Conservation (phyloP, 2,797 vertebrate species). For the Adrianichthys oophorus region DNA sequence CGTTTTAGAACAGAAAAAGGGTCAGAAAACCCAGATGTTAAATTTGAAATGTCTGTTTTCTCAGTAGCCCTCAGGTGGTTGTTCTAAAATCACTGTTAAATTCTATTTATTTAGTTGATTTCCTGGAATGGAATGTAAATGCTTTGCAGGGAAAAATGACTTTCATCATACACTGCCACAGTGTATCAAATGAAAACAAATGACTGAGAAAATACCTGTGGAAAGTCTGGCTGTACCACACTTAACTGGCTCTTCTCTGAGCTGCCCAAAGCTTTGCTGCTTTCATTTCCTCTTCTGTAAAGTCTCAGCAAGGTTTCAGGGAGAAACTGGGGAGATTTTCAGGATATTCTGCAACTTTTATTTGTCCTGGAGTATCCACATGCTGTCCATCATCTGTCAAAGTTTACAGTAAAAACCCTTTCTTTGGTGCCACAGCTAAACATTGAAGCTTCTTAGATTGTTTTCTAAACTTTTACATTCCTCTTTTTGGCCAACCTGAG, state of each 20-base stretch:
- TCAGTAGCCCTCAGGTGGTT: slow-evolving; percentile 8
- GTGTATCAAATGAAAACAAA: slow-evolving; percentile 2
- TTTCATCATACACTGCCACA: slow-evolving; percentile 5
- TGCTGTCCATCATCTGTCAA: no score
- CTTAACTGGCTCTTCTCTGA: background rate
- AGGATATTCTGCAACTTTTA: no score
- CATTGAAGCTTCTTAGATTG: no score
- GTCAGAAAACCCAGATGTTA: background rate
- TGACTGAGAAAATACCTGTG: background rate
- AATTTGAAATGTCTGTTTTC: slow-evolving; percentile 8
- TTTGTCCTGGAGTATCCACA: no score
- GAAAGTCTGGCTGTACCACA: background rate
- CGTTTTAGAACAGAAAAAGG: slow-evolving; percentile 1
- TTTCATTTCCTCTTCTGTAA: background rate
- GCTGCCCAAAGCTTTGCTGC: background rate
- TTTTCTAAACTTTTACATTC: no score
- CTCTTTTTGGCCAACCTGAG: slow-evolving; percentile 25
- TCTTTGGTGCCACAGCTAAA: no score
- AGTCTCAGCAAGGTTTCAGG: background rate
- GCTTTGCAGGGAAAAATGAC: slow-evolving; percentile 8
- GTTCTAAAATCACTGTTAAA: slow-evolving; percentile 10
- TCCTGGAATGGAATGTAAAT: slow-evolving; percentile 17
- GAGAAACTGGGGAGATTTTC: background rate
- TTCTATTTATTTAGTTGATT: slow-evolving; percentile 7
- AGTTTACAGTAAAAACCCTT: no score